Evolutionary conservation across 2,797 vertebrate genomes (phyloP).

Genomic region (Varecia variegata): DNA sequence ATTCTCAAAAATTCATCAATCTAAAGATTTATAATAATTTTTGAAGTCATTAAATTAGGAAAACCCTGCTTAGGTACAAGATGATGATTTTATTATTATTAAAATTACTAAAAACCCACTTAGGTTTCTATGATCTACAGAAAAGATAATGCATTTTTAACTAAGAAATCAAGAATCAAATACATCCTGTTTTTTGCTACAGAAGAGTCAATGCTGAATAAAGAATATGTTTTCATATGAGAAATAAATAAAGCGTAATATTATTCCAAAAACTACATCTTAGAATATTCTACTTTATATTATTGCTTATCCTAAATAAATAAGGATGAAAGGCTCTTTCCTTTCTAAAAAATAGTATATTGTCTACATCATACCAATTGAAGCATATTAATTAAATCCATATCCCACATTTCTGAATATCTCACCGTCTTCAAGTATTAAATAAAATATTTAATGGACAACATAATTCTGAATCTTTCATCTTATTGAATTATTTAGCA

Average conservation of each 20-base stretch:
- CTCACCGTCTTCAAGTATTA: neutral
- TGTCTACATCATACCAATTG: neutral
- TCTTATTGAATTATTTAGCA: conserved; percentile 28
- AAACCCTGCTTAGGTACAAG: conserved; percentile 1
- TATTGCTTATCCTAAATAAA: neutral
- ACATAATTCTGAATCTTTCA: neutral
- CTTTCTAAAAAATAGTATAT: neutral
- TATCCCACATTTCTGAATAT: conserved; percentile 14
- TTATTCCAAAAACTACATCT: neutral
- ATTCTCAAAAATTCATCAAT: neutral
- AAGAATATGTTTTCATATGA: conserved; percentile 19
- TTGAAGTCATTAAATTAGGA: neutral
- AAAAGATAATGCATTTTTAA: conserved; percentile 10
- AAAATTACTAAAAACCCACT: conserved; percentile 25
- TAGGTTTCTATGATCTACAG: neutral
- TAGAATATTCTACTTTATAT: neutral
- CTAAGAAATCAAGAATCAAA: neutral
- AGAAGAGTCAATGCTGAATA: neutral
- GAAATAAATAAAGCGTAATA: conserved; percentile 47
- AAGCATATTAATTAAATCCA: conserved; percentile 34
- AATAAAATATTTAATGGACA: neutral
- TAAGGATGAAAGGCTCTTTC: neutral
- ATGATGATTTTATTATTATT: conserved; percentile 3
- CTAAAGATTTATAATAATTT: conserved; percentile 2
- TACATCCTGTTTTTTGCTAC: neutral